phyloP scores from a whole-genome alignment of 2,888 invertebrate species.

The Heterodera filipjevi region DNA sequence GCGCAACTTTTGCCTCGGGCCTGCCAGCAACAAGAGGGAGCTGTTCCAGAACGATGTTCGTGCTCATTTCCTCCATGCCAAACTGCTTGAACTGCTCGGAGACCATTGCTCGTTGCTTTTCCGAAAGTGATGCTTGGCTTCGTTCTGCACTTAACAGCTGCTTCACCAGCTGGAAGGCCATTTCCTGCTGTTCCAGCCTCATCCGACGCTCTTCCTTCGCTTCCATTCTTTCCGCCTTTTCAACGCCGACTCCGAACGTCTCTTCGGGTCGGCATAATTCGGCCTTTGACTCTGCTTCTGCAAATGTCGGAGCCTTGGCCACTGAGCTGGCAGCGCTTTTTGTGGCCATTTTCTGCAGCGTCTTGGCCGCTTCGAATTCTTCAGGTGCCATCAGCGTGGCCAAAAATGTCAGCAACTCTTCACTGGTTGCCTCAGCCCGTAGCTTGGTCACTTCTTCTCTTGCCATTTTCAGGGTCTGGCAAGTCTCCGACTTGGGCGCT shows the following conservation, averaged over 20 bases:
- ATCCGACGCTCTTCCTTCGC: not conserved
- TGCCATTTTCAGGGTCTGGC: slow-evolving; percentile 4
- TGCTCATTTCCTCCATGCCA: not conserved
- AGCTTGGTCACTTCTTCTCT: not conserved
- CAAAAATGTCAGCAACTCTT: not conserved
- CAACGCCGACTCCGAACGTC: not conserved
- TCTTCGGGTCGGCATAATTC: not conserved
- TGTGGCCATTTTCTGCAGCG: not conserved
- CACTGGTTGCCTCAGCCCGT: not conserved
- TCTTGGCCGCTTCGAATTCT: slow-evolving; percentile 1
- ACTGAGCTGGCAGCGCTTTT: not conserved
- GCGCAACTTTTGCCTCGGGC: not conserved
- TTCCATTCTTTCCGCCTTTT: not conserved
- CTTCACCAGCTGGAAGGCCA: not conserved
- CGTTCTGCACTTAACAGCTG: not conserved
- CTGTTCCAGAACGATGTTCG: not conserved
- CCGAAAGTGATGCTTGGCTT: not conserved
- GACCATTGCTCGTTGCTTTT: not conserved
- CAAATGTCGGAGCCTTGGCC: not conserved
- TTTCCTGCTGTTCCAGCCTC: not conserved
- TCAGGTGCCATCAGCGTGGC: slow-evolving; percentile 3
- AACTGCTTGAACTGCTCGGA: not conserved
- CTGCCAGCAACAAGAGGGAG: not conserved
- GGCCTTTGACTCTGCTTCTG: not conserved
- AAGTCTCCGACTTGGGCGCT: slow-evolving; percentile 8